Evolutionary conservation across 1,140 invertebrate species (phyloP).

Genomic region (Leptopilina clavipes): DNA sequence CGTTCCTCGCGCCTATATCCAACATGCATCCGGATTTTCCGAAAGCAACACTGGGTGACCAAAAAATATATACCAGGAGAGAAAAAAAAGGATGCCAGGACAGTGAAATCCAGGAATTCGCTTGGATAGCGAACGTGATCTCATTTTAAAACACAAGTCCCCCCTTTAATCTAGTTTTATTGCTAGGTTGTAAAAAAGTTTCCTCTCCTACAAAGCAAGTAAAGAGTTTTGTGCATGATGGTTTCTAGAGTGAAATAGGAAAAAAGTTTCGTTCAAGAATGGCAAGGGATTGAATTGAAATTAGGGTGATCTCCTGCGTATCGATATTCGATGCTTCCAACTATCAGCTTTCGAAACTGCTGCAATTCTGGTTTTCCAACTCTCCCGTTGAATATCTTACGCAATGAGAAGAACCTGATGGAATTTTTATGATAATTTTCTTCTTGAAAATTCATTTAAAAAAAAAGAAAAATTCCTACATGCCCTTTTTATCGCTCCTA

Average conservation of each 20-base stretch:
- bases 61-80: background rate
- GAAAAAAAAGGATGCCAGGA: background rate
- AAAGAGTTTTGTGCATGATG: constrained; percentile 34
- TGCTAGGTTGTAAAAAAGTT: constrained; percentile 30
- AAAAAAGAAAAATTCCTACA: constrained; percentile 24
- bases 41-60: constrained; percentile 6
- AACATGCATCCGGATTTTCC: constrained; percentile 17
- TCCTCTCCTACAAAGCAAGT: constrained; percentile 29
- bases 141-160: constrained; percentile 30
- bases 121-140: constrained; percentile 2
- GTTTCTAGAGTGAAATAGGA: constrained; percentile 33
- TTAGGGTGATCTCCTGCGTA: constrained; percentile 31
- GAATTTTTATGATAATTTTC: constrained; percentile 23
- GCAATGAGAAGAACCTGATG: constrained; percentile 23
- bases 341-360: constrained; percentile 32
- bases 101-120: background rate
- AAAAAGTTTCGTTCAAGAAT: constrained; percentile 29
- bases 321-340: constrained; percentile 28
- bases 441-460: constrained; percentile 20
- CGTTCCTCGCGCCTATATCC: constrained; percentile 12
- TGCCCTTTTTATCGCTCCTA: background rate
- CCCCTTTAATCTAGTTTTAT: constrained; percentile 20
- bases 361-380: constrained; percentile 28
- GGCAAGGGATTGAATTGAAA: constrained; percentile 29
- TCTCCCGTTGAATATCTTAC: constrained; percentile 17